Evolutionary conservation across 1,140 invertebrate genomes (phyloP).

Genomic region (Neodiprion fabricii): DNA sequence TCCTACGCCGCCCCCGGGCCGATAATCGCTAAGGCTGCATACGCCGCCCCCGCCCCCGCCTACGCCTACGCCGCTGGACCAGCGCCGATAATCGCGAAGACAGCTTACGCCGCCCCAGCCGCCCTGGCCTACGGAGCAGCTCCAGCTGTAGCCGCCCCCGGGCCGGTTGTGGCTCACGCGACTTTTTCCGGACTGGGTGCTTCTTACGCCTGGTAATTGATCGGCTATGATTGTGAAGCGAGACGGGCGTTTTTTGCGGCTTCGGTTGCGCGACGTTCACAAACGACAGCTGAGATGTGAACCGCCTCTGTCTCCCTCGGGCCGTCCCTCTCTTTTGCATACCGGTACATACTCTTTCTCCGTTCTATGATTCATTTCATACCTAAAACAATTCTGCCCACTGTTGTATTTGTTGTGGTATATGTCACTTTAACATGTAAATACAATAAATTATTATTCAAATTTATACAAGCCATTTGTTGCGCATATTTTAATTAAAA

Average conservation of each 20-base stretch:
- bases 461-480: neutral
- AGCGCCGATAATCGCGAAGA: slow-evolving; percentile 5
- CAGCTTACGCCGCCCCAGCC: neutral
- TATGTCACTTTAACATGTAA: neutral
- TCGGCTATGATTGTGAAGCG: neutral
- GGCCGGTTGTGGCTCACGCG: slow-evolving; percentile 60
- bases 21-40: neutral
- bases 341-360: too few relatives aligned
- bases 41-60: neutral
- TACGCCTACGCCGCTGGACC: slow-evolving; percentile 3
- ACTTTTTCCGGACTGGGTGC: slow-evolving; percentile 60
- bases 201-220: slow-evolving; percentile 60
- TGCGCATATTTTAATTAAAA: neutral
- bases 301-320: neutral
- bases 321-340: too few relatives aligned
- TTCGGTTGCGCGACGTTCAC: neutral
- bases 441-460: slow-evolving; percentile 6
- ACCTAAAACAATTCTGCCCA: too few relatives aligned
- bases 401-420: neutral
- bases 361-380: too few relatives aligned
- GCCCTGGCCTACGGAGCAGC: slow-evolving; percentile 16
- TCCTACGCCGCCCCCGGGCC: slow-evolving; percentile 16
- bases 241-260: neutral
- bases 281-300: neutral
- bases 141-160: slow-evolving; percentile 50